Percentiles rank a stretch among this genome's conserved stretches.
These are phyloP conservation scores for Machaerirhynchus nigripectus DNA, from an alignment of 2,113 vertebrate species.

Conservation along the genomic window DNA sequence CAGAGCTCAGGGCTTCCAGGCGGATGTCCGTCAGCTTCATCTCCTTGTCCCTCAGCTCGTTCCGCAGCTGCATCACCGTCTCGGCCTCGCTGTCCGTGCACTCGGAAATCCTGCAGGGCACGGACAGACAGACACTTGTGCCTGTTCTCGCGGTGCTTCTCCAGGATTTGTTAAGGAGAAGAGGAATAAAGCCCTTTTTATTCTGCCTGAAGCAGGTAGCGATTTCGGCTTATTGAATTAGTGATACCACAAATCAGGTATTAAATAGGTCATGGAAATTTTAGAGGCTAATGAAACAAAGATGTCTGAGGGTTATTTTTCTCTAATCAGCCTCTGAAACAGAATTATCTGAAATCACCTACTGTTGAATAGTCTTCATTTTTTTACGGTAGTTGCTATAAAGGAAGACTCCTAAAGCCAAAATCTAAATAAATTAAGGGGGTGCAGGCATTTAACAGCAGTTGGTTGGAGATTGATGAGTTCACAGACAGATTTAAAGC, in stretches of 20 bases:
- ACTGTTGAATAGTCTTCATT: not conserved
- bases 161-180: not conserved
- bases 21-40: slow-evolving; percentile 98
- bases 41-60: slow-evolving; percentile 96
- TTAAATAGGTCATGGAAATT: not conserved
- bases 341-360: not conserved
- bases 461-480: slow-evolving; percentile 17
- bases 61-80: slow-evolving; percentile 92
- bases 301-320: not conserved
- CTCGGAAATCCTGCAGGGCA: slow-evolving; percentile 82
- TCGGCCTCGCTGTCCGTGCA: slow-evolving; percentile 93
- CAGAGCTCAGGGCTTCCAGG: slow-evolving; percentile 95
- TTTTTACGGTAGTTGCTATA: not conserved
- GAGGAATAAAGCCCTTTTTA: not conserved
- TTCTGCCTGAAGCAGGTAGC: not conserved
- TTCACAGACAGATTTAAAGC: slow-evolving; percentile 60
- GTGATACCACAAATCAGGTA: not conserved
- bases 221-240: not conserved
- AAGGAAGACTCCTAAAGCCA: slow-evolving; percentile 3
- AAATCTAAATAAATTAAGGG: not conserved
- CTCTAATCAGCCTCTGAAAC: not conserved
- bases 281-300: not conserved
- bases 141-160: not conserved
- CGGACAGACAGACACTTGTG: not conserved
- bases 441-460: not conserved